A percentile compares a stretch with the other conserved stretches of the same genome.
These are phyloP conservation scores for Anastrepha obliqua DNA, from an alignment of 1,140 invertebrate species.

Conservation along the genomic window DNA sequence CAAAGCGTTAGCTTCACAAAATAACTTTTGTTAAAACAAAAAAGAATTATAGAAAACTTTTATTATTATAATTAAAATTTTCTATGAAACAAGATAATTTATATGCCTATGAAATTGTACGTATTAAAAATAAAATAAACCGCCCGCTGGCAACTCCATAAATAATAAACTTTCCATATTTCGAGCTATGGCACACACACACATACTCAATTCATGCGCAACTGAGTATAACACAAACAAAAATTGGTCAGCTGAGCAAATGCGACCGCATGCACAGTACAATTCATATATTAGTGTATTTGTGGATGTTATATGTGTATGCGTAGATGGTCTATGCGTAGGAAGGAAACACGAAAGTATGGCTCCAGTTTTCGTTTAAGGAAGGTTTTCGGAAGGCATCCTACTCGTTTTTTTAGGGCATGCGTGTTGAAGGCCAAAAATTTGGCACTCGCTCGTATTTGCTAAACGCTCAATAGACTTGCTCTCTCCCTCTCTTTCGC, in stretches of 20 bases:
- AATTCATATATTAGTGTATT: too few species aligned
- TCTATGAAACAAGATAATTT: too few species aligned
- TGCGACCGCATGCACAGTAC: neutral
- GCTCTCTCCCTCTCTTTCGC: neutral
- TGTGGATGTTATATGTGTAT: neutral
- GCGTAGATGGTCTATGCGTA: neutral
- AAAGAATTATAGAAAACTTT: too few species aligned
- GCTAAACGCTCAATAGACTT: neutral
- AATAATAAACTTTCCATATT: too few species aligned
- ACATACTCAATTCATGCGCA: neutral
- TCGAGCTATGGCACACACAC: neutral
- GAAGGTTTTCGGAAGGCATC: neutral
- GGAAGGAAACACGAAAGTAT: conserved; percentile 39
- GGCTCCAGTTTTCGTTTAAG: neutral
- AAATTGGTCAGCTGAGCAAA: conserved; percentile 38
- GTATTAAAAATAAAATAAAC: too few species aligned
- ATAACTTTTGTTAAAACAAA: too few species aligned
- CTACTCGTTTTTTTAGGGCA: neutral
- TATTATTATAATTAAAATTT: too few species aligned
- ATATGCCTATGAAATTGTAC: too few species aligned
- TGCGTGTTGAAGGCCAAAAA: neutral
- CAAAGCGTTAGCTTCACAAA: too few species aligned
- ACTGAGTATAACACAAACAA: neutral
- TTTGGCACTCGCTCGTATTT: neutral
- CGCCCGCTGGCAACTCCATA: too few species aligned